A percentile compares a stretch with the other conserved stretches of the same genome.
Conservation (phyloP, 2,888 invertebrate genomes). For the Calliphora vomitoria region DNA sequence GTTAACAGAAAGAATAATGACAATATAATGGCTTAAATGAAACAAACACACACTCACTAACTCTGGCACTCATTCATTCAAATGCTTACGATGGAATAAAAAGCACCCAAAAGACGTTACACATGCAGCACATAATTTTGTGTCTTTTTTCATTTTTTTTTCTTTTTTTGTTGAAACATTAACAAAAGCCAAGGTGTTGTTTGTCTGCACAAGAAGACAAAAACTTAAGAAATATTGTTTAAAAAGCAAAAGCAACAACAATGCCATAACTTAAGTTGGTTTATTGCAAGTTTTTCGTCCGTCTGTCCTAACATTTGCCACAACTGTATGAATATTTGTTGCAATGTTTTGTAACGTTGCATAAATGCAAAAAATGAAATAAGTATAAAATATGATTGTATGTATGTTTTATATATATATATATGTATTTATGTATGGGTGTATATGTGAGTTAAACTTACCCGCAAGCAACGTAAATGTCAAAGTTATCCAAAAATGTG, state of each 20-base stretch:
- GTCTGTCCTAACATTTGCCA: neutral
- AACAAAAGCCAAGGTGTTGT: slow-evolving; percentile 64
- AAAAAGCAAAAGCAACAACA: slow-evolving; percentile 37
- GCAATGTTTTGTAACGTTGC: slow-evolving; percentile 34
- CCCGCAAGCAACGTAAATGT: slow-evolving; percentile 75
- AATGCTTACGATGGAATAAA: neutral
- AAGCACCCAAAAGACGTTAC: slow-evolving; percentile 14
- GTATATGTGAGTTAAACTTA: slow-evolving; percentile 71
- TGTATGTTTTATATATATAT: no score
- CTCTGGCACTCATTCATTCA: no score
- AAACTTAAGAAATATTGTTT: slow-evolving; percentile 35
- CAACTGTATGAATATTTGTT: slow-evolving; percentile 3
- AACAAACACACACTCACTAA: slow-evolving; percentile 4
- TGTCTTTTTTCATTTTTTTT: slow-evolving; percentile 7
- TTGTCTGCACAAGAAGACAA: slow-evolving; percentile 37
- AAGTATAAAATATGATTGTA: slow-evolving; percentile 15
- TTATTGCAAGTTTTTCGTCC: slow-evolving; percentile 47
- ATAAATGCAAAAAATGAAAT: slow-evolving; percentile 39
- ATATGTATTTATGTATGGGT: slow-evolving; percentile 5
- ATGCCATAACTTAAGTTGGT: slow-evolving; percentile 33
- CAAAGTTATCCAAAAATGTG: slow-evolving; percentile 75
- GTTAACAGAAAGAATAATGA: slow-evolving; percentile 71
- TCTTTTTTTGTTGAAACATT: neutral
- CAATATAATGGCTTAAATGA: slow-evolving; percentile 71
- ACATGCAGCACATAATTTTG: slow-evolving; percentile 39